Conservation (phyloP, 2,113 vertebrate species). For the Henicopernis longicauda region DNA sequence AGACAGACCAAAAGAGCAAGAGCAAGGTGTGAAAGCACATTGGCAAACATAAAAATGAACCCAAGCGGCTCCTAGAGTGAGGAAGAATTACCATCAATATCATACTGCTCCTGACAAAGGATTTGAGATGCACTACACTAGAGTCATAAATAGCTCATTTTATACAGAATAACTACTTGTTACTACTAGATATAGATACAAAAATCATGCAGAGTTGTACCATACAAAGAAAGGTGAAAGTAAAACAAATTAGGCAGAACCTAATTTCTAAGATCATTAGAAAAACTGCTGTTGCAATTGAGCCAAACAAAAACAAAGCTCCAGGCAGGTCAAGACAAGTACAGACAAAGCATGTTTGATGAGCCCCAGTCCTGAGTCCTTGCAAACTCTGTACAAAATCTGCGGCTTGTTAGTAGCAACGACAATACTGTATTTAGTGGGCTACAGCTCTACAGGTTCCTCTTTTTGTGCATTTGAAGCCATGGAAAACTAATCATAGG, state of each 20-base stretch:
- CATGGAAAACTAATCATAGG: neutral
- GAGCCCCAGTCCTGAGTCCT: neutral
- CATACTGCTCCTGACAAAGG: neutral
- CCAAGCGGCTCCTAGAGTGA: neutral
- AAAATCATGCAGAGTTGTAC: neutral
- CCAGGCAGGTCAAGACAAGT: neutral
- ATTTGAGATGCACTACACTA: rapidly evolving
- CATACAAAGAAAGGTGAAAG: neutral
- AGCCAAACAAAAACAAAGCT: neutral
- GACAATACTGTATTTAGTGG: neutral
- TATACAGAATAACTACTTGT: neutral
- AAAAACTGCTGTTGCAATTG: neutral
- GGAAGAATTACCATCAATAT: neutral
- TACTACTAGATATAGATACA: neutral
- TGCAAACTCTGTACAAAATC: neutral
- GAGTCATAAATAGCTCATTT: neutral
- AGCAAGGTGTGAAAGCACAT: neutral
- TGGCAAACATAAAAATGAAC: neutral
- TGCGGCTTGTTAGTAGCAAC: neutral
- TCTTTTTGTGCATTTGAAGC: neutral
- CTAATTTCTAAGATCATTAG: neutral
- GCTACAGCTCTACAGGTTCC: neutral
- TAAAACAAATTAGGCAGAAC: neutral
- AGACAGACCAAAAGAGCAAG: neutral
- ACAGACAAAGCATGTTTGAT: neutral